Percentiles rank a stretch among this genome's conserved stretches.
Conservation (phyloP, 2,797 vertebrate genomes). For the Zenarchopterus dispar region DNA sequence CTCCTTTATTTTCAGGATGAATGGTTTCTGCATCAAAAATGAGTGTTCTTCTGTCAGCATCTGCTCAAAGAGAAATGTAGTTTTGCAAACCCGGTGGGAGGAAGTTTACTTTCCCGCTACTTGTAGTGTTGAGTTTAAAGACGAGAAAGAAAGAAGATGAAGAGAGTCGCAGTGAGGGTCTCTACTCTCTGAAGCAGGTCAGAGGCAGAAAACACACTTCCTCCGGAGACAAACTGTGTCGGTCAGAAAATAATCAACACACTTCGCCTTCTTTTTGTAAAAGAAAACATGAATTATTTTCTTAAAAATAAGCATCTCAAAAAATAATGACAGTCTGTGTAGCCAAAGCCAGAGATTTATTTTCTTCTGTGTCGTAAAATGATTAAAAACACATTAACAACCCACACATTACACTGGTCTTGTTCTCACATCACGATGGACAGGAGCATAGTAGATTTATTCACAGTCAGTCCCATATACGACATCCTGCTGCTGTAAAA, state of each 20-base stretch:
- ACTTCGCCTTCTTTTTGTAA: not conserved
- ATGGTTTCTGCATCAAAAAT: slow-evolving; percentile 61
- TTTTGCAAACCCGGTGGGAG: slow-evolving; percentile 27
- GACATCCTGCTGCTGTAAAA: slow-evolving; percentile 2
- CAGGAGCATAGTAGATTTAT: not conserved
- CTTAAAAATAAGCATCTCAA: not conserved
- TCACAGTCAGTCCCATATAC: not conserved
- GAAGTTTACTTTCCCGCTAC: slow-evolving; percentile 43
- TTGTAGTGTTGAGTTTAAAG: slow-evolving; percentile 38
- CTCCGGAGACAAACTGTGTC: slow-evolving; percentile 9
- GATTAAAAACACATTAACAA: slow-evolving; percentile 13
- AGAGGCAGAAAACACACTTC: too few species aligned
- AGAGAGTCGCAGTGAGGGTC: slow-evolving; percentile 19
- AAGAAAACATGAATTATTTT: not conserved
- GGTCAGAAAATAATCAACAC: slow-evolving; percentile 33
- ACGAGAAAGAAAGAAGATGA: slow-evolving; percentile 42
- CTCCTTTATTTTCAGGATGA: slow-evolving; percentile 70
- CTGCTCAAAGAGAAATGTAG: slow-evolving; percentile 49
- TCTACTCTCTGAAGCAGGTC: slow-evolving; percentile 1
- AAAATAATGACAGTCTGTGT: not conserved
- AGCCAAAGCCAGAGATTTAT: not conserved
- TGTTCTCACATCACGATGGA: slow-evolving; percentile 9
- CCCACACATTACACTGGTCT: not conserved
- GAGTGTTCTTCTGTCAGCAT: slow-evolving; percentile 42
- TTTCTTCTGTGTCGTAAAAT: slow-evolving; percentile 13